Base-by-base conservation (phyloP, 2,113 vertebrate species). In the Amazona guildingii region DNA sequence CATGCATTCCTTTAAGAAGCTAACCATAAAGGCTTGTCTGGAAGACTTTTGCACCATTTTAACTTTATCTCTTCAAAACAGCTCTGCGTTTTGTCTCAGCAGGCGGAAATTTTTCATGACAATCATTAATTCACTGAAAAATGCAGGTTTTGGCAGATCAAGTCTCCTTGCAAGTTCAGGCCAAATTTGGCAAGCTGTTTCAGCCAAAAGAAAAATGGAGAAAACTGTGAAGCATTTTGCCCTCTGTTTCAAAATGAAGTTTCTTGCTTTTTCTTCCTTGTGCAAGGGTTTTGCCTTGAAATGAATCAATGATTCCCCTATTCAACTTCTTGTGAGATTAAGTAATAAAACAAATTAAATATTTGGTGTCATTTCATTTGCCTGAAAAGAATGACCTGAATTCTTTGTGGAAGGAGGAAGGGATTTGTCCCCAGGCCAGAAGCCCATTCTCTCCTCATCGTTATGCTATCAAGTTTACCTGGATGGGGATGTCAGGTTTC, bases 1-100 rank as follows among this genome's bases (percentile, higher is more conserved):
- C 83, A 23, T 14, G 66, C 95, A 97, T 96, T 96, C 94, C 94
- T 96, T 72, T 15, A 54, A 91, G 93, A 64, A 96, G 77, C 75
- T 92, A 39, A 51, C 93, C 96, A 96, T 89, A 89, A 94, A 91
- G 93, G 52, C 81, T 84, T 74, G 89, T 95, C 95, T 96, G 74
- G 84, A 67, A 85, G 94, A 92, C 57, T 95, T 95, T 81, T 95
- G 68, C 62, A 85, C 96, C 95, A 95, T 96, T 97, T 95, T 85
- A 94, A 91, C 87, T 96, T 97, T 97, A 96, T 97, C 96, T 96
- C 86, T 87, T 85, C 9, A 14, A 91, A 92, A 95, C 83, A 76
- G 95, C 86, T 97, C 96, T 97, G 96, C 89, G 89, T 94, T 97
- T 95, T 89, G 94, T 97, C 96, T 96, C 66, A 84, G 81, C 57